A percentile compares a stretch with the other conserved stretches of the same genome.
These are phyloP conservation scores for Cacoxenus indagator DNA, from an alignment of 2,888 invertebrate species.

Conservation along the genomic window DNA sequence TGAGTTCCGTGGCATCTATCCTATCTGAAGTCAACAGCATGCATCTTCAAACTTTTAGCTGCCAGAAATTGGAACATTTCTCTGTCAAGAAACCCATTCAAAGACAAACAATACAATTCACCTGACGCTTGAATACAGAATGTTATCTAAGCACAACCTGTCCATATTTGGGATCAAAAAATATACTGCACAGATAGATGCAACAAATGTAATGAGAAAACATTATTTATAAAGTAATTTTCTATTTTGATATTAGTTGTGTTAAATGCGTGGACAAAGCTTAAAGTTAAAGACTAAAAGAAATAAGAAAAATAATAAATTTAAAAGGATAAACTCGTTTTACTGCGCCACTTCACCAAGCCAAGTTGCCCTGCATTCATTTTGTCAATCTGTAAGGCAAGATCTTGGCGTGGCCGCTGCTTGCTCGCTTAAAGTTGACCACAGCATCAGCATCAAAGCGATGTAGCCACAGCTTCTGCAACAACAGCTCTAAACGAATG, in stretches of 20 bases:
- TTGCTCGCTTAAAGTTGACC: conserved; percentile 3
- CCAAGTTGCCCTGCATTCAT: background rate
- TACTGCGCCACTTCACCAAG: background rate
- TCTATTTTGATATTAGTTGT: too few relatives aligned
- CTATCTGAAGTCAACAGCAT: background rate
- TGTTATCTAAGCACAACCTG: conserved; percentile 12
- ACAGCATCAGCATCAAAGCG: background rate
- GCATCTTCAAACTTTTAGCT: too few relatives aligned
- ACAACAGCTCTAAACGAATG: background rate
- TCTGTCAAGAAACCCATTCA: background rate
- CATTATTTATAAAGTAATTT: conserved; percentile 6
- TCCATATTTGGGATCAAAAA: background rate
- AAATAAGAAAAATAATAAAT: background rate
- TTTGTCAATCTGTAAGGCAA: background rate
- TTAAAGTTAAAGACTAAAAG: background rate
- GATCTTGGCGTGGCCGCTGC: conserved; percentile 8
- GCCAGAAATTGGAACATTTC: too few relatives aligned
- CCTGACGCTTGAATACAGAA: conserved; percentile 8
- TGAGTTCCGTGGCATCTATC: too few relatives aligned
- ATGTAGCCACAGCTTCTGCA: background rate
- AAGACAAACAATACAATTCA: conserved; percentile 17
- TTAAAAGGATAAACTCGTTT: conserved; percentile 1
- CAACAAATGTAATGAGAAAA: conserved; percentile 8
- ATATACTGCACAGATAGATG: background rate
- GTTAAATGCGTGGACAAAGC: background rate